A percentile compares a stretch with the other conserved stretches of the same genome.
These are phyloP conservation scores for Luscinia luscinia DNA, from an alignment of 2,797 vertebrate genomes.

Conservation along the genomic window DNA sequence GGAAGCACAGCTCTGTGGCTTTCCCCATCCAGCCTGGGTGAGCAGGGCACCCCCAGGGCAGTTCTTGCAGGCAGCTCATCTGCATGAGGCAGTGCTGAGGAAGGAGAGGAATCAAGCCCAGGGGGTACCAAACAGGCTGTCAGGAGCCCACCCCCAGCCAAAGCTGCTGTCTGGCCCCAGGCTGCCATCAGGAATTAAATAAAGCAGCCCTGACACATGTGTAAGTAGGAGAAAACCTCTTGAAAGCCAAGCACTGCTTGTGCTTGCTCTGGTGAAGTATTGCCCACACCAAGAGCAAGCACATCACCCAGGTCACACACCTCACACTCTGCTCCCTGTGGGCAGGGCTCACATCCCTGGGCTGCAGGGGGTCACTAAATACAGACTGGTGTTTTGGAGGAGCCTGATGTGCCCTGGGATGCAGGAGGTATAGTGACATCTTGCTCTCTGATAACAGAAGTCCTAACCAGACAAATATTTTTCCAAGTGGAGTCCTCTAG, in stretches of 20 bases:
- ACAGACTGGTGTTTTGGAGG: neutral
- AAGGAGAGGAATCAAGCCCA: neutral
- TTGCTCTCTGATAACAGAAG: neutral
- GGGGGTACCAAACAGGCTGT: neutral
- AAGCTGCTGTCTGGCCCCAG: neutral
- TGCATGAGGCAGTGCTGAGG: accelerated
- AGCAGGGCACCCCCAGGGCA: accelerated
- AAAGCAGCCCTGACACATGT: neutral
- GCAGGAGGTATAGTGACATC: neutral
- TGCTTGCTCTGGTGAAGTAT: neutral
- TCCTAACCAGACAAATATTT: neutral
- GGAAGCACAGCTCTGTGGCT: accelerated
- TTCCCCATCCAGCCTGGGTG: neutral
- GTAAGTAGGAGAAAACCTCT: neutral
- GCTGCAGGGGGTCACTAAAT: neutral
- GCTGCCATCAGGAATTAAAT: neutral
- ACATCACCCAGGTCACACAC: accelerated
- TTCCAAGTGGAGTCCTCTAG: neutral
- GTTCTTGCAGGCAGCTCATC: neutral
- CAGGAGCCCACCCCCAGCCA: neutral
- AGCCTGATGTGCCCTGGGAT: neutral
- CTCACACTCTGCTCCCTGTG: neutral
- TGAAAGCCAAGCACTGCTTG: neutral
- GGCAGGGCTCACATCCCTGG: neutral
- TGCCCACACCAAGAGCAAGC: neutral